Evolutionary conservation across 2,113 vertebrate species (phyloP), one percentile per base, ranked within the genome.

Genomic region (Pangasianodon gigas): DNA sequence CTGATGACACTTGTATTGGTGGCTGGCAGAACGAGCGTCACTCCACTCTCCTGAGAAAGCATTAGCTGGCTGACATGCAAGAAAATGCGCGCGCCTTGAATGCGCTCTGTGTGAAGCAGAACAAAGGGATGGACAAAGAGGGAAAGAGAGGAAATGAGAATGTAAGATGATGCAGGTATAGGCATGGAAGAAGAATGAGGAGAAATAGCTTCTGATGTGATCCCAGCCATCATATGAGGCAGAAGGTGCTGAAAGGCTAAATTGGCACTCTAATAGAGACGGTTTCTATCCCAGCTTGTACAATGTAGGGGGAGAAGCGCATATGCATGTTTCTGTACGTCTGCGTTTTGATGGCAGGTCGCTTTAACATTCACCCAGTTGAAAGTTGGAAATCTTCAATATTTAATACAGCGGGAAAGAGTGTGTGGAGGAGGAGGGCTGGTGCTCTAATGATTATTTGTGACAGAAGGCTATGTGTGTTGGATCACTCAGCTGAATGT

Each of bases 371-470:
- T 93, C 87, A 87, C 85, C 84, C 87, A 88, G 87, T 89, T 91
- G 86, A 93, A 95, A 92, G 93, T 92, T 93, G 89, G 92, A 87
- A 93, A 92, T 91, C 89, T 93, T 95, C 67, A 93, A 91, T 92
- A 93, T 92, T 90, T 93, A 93, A 94, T 94, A 90, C 46, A 93
- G 87, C 65, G 81, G 32, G 75, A 90, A 32, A 84, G 82, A 62
- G 80, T 41, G 62, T 18, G 77, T 51, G 65, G 51, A 90, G 67
- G 83, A 80, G 89, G 58, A 84, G 82, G 56, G 29, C 46, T 84
- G 82, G 79, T 19, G 77, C 67, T 88, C 82, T 91, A 92, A 92
- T 91, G 87, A 92, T 92, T 90, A 90, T 92, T 91, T 91, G 89
- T 92, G 92, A 92, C 93, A 90, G 91, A 88, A 89, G 86, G 86